A percentile compares a stretch with the other conserved stretches of the same genome.
These are phyloP conservation scores for Alexandromys fortis DNA, from an alignment of 2,113 vertebrate genomes.

Conservation along the genomic window DNA sequence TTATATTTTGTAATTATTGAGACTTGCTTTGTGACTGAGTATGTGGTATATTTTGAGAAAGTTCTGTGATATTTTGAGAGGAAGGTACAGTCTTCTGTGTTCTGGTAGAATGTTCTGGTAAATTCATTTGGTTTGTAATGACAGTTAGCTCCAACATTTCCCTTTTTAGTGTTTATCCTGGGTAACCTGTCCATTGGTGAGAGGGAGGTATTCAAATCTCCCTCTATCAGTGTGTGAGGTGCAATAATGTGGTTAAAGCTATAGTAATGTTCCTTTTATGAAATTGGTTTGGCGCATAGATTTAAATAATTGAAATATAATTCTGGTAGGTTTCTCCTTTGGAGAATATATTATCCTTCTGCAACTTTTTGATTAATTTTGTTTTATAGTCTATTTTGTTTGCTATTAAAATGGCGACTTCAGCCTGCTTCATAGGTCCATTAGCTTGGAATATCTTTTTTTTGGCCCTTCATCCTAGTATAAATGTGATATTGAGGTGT, in stretches of 20 bases:
- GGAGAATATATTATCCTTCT: neutral
- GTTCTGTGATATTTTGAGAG: neutral
- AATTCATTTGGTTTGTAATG: neutral
- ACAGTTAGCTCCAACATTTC: too few species aligned
- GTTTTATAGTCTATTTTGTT: neutral
- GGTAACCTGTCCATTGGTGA: neutral
- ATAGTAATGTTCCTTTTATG: neutral
- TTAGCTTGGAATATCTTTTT: neutral
- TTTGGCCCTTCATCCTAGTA: accelerated
- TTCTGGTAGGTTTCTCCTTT: neutral
- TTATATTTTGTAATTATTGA: neutral
- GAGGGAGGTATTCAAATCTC: neutral
- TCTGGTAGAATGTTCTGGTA: neutral
- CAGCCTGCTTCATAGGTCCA: neutral
- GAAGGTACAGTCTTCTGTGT: neutral
- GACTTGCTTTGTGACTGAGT: neutral
- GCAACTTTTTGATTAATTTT: neutral
- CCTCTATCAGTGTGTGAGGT: too few species aligned
- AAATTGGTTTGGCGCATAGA: neutral
- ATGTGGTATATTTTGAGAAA: neutral
- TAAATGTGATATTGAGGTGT: neutral
- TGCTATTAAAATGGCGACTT: neutral
- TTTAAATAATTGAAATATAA: neutral
- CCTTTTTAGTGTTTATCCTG: neutral
- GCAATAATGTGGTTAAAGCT: neutral